These are phyloP conservation scores for Ficedula albicollis DNA, from an alignment of 2,797 vertebrate genomes.

Conservation along the genomic window DNA sequence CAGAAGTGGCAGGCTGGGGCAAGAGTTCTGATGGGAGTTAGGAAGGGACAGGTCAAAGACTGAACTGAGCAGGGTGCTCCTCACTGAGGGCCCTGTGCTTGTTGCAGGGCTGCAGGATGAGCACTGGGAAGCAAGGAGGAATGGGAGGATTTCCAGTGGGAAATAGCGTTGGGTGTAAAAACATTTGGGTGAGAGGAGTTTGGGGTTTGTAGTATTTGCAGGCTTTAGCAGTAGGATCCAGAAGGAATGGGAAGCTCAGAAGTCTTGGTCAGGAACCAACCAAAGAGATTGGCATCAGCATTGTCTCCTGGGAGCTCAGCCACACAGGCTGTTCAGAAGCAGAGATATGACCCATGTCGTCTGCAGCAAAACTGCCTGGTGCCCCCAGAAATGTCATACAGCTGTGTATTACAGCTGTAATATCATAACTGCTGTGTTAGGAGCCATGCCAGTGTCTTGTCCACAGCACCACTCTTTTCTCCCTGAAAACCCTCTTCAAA, in stretches of 20 bases:
- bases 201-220: neutral
- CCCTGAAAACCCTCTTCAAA: neutral
- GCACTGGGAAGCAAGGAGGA: neutral
- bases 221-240: neutral
- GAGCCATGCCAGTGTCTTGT: neutral
- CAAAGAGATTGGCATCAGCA: neutral
- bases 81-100: rapidly evolving
- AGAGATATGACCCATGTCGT: neutral
- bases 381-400: neutral
- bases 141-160: neutral
- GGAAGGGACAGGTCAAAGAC: neutral
- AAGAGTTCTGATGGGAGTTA: neutral
- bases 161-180: neutral
- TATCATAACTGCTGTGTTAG: neutral
- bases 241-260: neutral
- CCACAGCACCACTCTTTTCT: neutral
- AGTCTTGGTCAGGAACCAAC: neutral
- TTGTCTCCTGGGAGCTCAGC: neutral
- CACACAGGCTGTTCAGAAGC: neutral
- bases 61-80: neutral
- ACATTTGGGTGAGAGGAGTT: neutral
- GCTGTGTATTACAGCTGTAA: neutral
- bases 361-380: neutral
- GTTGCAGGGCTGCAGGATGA: neutral
- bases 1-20: neutral